These are phyloP conservation scores for Eidolon helvum DNA, from an alignment of 2,113 vertebrate species.

Conservation along the genomic window DNA sequence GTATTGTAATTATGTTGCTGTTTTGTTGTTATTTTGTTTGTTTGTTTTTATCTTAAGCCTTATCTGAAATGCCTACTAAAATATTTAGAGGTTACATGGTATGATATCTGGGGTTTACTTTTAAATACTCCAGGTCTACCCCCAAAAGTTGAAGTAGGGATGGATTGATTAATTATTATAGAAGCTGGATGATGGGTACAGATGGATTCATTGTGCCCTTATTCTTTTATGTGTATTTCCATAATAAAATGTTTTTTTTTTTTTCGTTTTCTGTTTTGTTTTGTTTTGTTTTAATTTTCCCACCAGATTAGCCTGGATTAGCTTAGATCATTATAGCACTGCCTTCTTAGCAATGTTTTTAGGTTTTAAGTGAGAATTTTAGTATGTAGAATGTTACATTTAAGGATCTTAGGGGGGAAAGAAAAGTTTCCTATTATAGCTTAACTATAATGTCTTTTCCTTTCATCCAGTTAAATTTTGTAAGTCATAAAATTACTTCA, in stretches of 20 bases:
- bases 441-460: background rate
- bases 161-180: background rate
- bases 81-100: background rate
- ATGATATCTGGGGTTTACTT: background rate
- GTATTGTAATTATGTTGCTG: background rate
- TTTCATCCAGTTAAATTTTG: background rate
- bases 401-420: background rate
- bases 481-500: slow-evolving; percentile 44
- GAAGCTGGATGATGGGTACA: background rate
- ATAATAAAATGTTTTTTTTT: background rate
- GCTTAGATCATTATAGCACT: background rate
- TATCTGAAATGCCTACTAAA: background rate
- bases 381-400: background rate
- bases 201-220: background rate
- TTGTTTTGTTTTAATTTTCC: background rate
- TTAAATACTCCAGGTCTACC: background rate
- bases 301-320: background rate
- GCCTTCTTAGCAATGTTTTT: background rate
- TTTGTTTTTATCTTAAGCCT: background rate
- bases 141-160: background rate
- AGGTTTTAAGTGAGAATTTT: background rate
- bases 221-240: background rate
- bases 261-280: background rate
- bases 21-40: background rate
- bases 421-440: background rate